These are phyloP conservation scores for Ahaetulla prasina DNA, from an alignment of 2,113 vertebrate genomes.

Conservation along the genomic window DNA sequence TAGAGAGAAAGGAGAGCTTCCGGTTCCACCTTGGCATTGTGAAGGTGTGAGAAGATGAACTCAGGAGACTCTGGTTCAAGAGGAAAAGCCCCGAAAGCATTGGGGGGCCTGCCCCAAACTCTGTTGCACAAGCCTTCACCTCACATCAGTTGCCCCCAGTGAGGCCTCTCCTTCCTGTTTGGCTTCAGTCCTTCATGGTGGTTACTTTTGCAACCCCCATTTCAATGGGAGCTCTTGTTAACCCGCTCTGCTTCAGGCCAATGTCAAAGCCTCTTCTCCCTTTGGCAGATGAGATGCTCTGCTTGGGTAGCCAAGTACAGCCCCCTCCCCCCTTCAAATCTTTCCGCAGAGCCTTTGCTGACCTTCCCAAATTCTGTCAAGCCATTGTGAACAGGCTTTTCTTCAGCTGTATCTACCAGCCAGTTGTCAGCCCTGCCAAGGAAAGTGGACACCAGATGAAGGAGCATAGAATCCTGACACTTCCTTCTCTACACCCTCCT, in stretches of 20 bases:
- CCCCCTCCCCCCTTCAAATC: neutral
- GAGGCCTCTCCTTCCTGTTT: neutral
- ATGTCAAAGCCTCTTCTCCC: neutral
- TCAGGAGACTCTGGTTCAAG: neutral
- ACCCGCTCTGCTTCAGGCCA: neutral
- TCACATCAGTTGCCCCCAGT: neutral
- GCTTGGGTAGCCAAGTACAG: too few species aligned
- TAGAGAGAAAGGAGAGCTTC: neutral
- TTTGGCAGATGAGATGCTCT: neutral
- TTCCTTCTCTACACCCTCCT: neutral
- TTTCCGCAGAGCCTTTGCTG: constrained; percentile 35
- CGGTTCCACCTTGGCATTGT: neutral
- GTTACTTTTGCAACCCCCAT: neutral
- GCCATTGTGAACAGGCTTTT: constrained; percentile 69
- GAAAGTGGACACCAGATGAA: neutral
- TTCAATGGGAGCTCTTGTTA: neutral
- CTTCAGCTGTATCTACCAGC: constrained; percentile 75
- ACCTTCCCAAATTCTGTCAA: constrained; percentile 86
- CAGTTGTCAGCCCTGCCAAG: constrained; percentile 87
- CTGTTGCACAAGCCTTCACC: too few species aligned
- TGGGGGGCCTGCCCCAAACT: neutral
- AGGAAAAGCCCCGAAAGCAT: neutral
- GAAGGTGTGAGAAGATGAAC: neutral
- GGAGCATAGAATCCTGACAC: fast-evolving
- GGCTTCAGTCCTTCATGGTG: too few species aligned